Conservation (phyloP, 2,797 vertebrate genomes). For the Falco cherrug region DNA sequence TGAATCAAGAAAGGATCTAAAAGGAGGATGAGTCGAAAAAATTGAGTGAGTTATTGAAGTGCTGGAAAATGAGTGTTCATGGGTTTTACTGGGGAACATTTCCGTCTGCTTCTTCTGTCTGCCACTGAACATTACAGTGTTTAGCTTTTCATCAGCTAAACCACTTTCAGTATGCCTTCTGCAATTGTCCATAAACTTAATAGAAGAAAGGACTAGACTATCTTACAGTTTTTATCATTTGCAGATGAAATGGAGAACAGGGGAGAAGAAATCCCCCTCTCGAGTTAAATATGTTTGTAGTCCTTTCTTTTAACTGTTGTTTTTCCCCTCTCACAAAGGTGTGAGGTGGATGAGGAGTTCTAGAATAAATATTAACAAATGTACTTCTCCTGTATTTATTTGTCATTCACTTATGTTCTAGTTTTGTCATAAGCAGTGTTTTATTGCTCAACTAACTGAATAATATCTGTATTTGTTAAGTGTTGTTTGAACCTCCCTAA, state of each 20-base stretch:
- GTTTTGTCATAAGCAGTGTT: neutral
- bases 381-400: neutral
- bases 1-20: neutral
- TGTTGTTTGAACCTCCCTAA: neutral
- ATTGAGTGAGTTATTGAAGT: neutral
- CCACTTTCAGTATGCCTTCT: neutral
- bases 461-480: neutral
- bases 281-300: neutral
- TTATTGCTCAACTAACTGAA: neutral
- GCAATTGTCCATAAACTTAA: neutral
- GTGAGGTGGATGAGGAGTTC: neutral
- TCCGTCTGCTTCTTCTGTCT: neutral
- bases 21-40: neutral
- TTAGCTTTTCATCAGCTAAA: neutral
- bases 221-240: neutral
- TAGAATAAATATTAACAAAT: neutral
- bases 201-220: neutral
- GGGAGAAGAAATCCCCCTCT: neutral
- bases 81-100: neutral
- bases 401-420: conserved; percentile 35
- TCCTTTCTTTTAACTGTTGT: neutral
- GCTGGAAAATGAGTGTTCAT: neutral
- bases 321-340: neutral
- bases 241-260: neutral
- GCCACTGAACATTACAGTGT: neutral